Conservation (phyloP, 2,888 invertebrate species). For the Caenorhabditis zanzibari region DNA sequence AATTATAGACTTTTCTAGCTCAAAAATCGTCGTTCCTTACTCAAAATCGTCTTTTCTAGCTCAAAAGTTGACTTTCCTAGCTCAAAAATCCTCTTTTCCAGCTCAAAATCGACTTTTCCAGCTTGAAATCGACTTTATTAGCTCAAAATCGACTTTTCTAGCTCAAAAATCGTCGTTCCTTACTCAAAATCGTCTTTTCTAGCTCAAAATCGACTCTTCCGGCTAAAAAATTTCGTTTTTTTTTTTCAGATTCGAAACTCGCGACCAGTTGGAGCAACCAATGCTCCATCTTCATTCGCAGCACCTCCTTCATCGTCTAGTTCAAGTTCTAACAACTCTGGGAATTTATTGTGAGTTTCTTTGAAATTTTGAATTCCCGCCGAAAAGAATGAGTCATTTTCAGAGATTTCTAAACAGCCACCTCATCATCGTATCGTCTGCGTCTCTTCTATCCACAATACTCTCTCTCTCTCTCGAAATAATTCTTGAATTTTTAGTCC, state of each 20-base stretch:
- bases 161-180: no score
- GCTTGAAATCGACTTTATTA: no score
- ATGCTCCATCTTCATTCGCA: neutral
- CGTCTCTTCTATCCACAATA: constrained; percentile 11
- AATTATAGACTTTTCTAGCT: no score
- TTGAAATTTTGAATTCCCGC: neutral
- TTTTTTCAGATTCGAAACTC: constrained; percentile 44
- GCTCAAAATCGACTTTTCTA: no score
- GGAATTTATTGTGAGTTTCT: constrained; percentile 45
- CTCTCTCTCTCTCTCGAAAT: constrained; percentile 21
- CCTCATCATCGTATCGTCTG: constrained; percentile 7
- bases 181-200: neutral
- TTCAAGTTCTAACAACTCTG: constrained; percentile 8
- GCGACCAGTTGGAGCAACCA: neutral
- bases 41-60: neutral
- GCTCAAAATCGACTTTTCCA: no score
- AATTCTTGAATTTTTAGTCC: no score
- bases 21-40: no score
- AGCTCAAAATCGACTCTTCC: neutral
- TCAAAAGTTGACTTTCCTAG: neutral
- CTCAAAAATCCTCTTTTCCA: no score
- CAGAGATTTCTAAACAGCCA: constrained; percentile 28
- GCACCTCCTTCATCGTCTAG: neutral
- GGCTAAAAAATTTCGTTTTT: neutral
- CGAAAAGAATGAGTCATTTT: neutral